A percentile compares a stretch with the other conserved stretches of the same genome.
phyloP scores from a whole-genome alignment of 2,888 invertebrate species.

The Dascillus cervinus region DNA sequence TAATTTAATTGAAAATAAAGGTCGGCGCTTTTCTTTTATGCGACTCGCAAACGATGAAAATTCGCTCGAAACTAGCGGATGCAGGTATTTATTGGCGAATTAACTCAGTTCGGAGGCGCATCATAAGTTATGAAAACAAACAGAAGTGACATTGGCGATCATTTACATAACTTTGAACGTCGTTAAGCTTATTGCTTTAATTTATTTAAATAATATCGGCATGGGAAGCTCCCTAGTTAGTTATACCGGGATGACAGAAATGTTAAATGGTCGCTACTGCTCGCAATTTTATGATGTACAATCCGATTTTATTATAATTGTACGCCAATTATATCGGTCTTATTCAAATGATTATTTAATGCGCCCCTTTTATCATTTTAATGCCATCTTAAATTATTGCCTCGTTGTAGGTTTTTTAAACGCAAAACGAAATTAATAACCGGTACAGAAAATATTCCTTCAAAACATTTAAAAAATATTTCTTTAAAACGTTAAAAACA shows the following conservation, averaged over 20 bases:
- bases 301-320: slow-evolving; percentile 16
- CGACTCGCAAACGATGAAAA: slow-evolving; percentile 3
- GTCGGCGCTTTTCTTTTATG: too few species aligned
- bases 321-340: slow-evolving; percentile 16
- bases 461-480: too few species aligned
- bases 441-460: too few species aligned
- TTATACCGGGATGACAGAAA: slow-evolving; percentile 16
- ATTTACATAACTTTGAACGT: slow-evolving; percentile 19
- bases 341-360: slow-evolving; percentile 8
- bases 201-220: slow-evolving; percentile 22
- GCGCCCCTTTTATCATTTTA: too few species aligned
- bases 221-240: slow-evolving; percentile 19
- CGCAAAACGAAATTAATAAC: too few species aligned
- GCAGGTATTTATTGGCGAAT: slow-evolving; percentile 4
- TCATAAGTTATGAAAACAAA: slow-evolving; percentile 15
- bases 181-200: slow-evolving; percentile 19
- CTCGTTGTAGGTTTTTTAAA: too few species aligned
- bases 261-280: slow-evolving; percentile 19
- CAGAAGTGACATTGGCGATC: slow-evolving; percentile 13
- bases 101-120: slow-evolving; percentile 7
- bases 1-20: slow-evolving; percentile 7
- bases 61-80: slow-evolving; percentile 3
- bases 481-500: too few species aligned
- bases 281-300: slow-evolving; percentile 14
- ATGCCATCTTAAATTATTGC: too few species aligned